Conservation (phyloP, 23 tunicate species). For the Halocynthia roretzi region DNA sequence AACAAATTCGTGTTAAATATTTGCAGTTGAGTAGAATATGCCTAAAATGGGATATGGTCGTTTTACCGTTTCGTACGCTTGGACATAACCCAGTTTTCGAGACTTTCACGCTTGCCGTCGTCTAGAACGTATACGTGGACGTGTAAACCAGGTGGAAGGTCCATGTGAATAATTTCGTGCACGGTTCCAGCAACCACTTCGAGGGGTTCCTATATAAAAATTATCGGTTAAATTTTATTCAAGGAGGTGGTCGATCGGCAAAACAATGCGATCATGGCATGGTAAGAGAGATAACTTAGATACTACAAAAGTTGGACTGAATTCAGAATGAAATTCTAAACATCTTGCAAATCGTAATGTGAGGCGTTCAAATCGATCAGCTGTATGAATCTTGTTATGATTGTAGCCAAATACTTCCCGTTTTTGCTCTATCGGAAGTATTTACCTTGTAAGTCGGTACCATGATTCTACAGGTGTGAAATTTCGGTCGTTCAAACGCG, state of each 20-base stretch:
- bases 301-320: too few relatives aligned
- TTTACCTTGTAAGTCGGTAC: constrained; percentile 97
- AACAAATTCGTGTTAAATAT: not conserved
- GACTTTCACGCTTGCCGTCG: constrained; percentile 82
- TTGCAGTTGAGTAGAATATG: not conserved
- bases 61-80: constrained; percentile 82
- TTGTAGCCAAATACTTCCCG: too few relatives aligned
- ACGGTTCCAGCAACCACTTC: constrained; percentile 98
- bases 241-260: too few relatives aligned
- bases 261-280: too few relatives aligned
- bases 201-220: constrained; percentile 66
- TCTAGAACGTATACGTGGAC: constrained; percentile 93
- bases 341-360: too few relatives aligned
- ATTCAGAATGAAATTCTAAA: too few relatives aligned
- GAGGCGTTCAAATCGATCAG: too few relatives aligned
- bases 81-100: constrained; percentile 88
- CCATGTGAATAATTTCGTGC: constrained; percentile 98
- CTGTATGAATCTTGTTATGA: too few relatives aligned
- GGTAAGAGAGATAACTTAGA: too few relatives aligned
- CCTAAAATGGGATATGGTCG: not conserved
- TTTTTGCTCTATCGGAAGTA: not conserved
- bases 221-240: not conserved
- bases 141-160: constrained; percentile 85
- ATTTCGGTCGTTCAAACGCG: constrained; percentile 70
- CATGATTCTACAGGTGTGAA: constrained; percentile 95